Evolutionary conservation across 2,113 vertebrate species (phyloP), one percentile per base, ranked within the genome.

Genomic region (Antechinus stuartii): DNA sequence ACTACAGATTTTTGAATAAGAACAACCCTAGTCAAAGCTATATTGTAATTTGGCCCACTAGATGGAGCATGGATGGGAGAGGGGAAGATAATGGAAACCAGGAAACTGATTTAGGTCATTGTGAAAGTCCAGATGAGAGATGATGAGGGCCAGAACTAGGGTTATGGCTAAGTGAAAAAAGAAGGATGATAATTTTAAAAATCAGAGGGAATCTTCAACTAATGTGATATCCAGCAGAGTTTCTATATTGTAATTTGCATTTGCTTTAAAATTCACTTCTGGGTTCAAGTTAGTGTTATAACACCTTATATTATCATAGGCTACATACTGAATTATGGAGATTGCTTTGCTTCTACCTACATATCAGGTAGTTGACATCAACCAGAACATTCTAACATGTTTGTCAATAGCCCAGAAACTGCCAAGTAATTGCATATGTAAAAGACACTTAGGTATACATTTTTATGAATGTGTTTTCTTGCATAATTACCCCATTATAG

Each of bases 341-440:
- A 91, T 27, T 35, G 54, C 42, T 56, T 95, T 25, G 49, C 35
- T 11, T 27, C 27, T n/a, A 54, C 53, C 12, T 0, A 12, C 27
- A 52, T 52, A 53, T 91, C 30, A 16, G 55, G 49, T 2, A 47
- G 2, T 27, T 90, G 90, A 90, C 24, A 92, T 46, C 35, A 92
- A 91, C 76, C 42, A 93, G 96, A 90, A 93, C 42, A 50, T 84
- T 22, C 26, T 50, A 50, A 30, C 27, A 42, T 6, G 5, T 42
- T 84, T 76, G 35, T 3, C 27, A 76, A 30, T 84, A 96, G 96
- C 54, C 14, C 24, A 92, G 91, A 95, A 92, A 90, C 89, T 89
- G n/a, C 47, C 96, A 50, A 89, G 35, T 25, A 92, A 94, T 89
- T 95, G 93, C 89, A 96, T 91, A 95, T 91, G 92, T 30, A 90